Evolutionary conservation across 1,140 invertebrate species (phyloP).

Genomic region (Sarcophaga bullata): DNA sequence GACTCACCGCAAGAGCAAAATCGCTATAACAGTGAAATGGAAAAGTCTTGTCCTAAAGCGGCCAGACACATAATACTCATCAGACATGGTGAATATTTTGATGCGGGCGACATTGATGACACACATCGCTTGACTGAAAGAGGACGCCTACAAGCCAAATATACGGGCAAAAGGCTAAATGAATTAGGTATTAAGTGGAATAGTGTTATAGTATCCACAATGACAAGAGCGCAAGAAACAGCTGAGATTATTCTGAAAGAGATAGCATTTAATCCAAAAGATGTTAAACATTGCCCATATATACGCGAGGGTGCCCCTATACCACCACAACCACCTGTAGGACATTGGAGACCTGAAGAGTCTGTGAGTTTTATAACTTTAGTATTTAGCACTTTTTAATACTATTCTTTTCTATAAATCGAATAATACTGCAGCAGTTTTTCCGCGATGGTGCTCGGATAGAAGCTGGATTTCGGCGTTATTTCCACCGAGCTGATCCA

Average conservation of each 20-base stretch:
- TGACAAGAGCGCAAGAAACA: slow-evolving; percentile 93
- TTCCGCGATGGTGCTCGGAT: slow-evolving; percentile 95
- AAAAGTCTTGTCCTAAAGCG: slow-evolving; percentile 75
- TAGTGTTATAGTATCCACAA: slow-evolving; percentile 85
- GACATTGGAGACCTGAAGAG: slow-evolving; percentile 85
- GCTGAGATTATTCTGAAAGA: slow-evolving; percentile 78
- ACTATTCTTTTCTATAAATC: background rate
- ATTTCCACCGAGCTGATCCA: slow-evolving; percentile 89
- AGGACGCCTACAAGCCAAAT: slow-evolving; percentile 83
- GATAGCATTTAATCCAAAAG: slow-evolving; percentile 65
- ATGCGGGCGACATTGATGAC: slow-evolving; percentile 77
- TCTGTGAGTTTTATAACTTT: slow-evolving; percentile 70
- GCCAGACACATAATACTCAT: slow-evolving; percentile 89
- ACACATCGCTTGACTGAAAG: slow-evolving; percentile 82
- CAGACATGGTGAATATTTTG: slow-evolving; percentile 94
- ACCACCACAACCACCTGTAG: slow-evolving; percentile 91
- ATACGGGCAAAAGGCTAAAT: slow-evolving; percentile 81
- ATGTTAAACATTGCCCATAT: slow-evolving; percentile 75
- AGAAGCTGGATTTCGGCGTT: slow-evolving; percentile 94
- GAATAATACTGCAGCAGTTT: slow-evolving; percentile 79
- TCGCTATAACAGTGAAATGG: slow-evolving; percentile 71
- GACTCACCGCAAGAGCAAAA: slow-evolving; percentile 72
- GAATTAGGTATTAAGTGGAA: slow-evolving; percentile 83
- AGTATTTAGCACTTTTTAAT: background rate
- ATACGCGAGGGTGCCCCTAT: slow-evolving; percentile 95